These are phyloP conservation scores for Elephas maximus DNA, from an alignment of 2,113 vertebrate genomes.

Conservation along the genomic window DNA sequence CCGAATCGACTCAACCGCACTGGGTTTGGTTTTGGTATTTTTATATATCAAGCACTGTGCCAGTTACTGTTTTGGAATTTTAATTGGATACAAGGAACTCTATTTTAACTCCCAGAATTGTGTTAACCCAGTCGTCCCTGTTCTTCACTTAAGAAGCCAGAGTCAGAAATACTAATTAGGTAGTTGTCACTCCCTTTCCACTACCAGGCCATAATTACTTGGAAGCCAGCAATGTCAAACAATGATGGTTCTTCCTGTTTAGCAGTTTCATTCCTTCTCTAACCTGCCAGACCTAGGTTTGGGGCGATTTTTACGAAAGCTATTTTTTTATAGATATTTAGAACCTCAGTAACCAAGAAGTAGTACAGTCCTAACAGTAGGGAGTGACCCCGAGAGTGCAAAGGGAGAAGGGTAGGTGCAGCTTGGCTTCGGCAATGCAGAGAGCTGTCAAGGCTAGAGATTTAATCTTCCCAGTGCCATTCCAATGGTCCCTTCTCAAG, in stretches of 20 bases:
- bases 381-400: neutral
- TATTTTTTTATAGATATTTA: neutral
- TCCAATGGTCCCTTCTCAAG: neutral
- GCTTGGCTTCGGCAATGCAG: neutral
- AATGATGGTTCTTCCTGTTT: constrained; percentile 44
- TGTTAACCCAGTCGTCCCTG: constrained; percentile 13
- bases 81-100: neutral
- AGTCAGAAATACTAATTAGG: constrained; percentile 52
- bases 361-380: neutral
- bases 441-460: neutral
- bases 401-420: neutral
- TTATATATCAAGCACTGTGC: neutral
- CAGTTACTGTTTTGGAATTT: neutral
- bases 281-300: neutral
- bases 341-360: neutral
- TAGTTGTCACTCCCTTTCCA: constrained; percentile 44
- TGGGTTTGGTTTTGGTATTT: no score
- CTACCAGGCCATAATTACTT: constrained; percentile 53
- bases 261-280: constrained; percentile 1
- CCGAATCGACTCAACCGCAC: no score
- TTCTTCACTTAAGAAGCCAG: constrained; percentile 1
- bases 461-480: neutral
- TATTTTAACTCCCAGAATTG: neutral
- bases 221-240: constrained; percentile 17
- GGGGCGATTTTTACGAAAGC: neutral